These are phyloP conservation scores for Noctua janthe DNA, from an alignment of 2,888 invertebrate genomes.

Conservation along the genomic window DNA sequence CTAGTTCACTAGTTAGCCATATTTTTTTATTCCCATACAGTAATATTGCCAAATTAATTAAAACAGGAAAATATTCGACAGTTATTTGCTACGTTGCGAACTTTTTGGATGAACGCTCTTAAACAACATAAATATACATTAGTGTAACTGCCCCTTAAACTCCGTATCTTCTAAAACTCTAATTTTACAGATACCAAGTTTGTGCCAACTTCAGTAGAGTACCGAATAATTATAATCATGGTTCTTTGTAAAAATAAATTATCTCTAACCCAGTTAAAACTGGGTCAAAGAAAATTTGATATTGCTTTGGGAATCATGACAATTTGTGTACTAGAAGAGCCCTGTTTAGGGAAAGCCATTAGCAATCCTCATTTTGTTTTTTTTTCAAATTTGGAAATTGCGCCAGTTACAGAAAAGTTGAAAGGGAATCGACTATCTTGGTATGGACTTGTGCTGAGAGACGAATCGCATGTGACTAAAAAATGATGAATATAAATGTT, in stretches of 20 bases:
- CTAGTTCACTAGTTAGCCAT: too few relatives aligned
- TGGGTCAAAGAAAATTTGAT: constrained; percentile 59
- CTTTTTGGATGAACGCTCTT: too few relatives aligned
- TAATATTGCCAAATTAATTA: too few relatives aligned
- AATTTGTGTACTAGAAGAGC: constrained; percentile 32
- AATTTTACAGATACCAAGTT: constrained; percentile 62
- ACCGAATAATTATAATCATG: constrained; percentile 60
- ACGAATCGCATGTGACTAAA: too few relatives aligned
- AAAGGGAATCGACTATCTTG: too few relatives aligned
- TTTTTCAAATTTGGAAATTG: neutral
- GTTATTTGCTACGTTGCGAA: too few relatives aligned
- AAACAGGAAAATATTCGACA: too few relatives aligned
- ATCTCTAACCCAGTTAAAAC: constrained; percentile 45
- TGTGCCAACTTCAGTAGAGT: constrained; percentile 39
- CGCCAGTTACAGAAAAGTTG: too few relatives aligned
- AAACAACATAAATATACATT: constrained; percentile 29
- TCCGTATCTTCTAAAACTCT: constrained; percentile 52
- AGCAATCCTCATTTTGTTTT: neutral
- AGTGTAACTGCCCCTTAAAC: constrained; percentile 32
- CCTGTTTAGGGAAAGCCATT: constrained; percentile 9
- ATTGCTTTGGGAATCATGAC: constrained; percentile 25
- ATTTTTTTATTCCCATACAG: too few relatives aligned
- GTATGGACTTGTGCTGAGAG: too few relatives aligned
- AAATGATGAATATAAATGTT: too few relatives aligned
- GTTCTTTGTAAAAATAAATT: constrained; percentile 56